Evolutionary conservation across 2,888 invertebrate species (phyloP), one percentile per base, ranked within the genome.

Genomic region (Trichogramma evanescens): DNA sequence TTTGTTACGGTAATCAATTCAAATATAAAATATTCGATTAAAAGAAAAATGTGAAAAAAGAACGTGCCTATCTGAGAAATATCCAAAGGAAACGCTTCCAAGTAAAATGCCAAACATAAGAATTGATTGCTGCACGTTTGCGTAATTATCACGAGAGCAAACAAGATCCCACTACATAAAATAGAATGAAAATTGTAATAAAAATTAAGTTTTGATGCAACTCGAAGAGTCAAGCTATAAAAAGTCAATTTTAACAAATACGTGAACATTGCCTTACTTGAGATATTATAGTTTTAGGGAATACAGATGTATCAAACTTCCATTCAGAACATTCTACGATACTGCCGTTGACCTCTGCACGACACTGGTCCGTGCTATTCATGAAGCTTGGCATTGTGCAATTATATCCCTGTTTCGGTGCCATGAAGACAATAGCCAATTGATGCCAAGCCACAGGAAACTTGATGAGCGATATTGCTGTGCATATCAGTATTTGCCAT

Each of bases 391-490:
- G 80, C 42, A 72, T 69, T 0, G 70, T 70, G 70, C 87, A 87
- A 26, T 80, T 81, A 69, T 82, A 84, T 13, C 82, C 78, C 57
- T 83, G 82, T 0, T 86, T 85, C 0, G 90, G 89, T 5, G 89
- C 88, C 64, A 89, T 81, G 71, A 91, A 90, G 61, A 90, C 86
- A 63, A 89, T 89, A 64, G 86, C 88, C 74, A 90, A 82, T 70
- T 89, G 89, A 72, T 89, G 89, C 89, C 89, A 91, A 0, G 89
- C 89, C 0, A 89, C 87, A 0, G 89, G 89, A 71, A 90, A 88
- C 76, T 90, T 90, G 57, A 87, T 83, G 7, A 89, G 79, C 65
- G 88, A 86, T 46, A 89, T 83, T 0, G 86, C 82, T 53, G 84
- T 77, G 66, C 88, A 88, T 55, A 89, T 82, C 80, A 85, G 82